A percentile compares a stretch with the other conserved stretches of the same genome.
phyloP scores from a whole-genome alignment of 2,113 vertebrate genomes.

The Tachycineta bicolor region DNA sequence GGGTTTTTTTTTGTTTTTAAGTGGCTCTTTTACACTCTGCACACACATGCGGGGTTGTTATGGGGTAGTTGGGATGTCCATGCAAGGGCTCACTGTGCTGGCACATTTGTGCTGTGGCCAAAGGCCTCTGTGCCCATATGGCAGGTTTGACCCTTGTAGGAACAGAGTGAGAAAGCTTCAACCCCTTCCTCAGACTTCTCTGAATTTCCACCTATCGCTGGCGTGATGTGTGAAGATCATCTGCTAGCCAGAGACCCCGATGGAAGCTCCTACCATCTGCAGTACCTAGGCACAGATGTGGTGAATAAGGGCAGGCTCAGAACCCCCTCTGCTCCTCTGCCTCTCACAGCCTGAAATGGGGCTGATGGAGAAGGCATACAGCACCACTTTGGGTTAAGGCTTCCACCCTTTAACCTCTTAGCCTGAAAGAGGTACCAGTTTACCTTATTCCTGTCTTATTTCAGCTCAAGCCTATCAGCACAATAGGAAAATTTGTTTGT shows the following conservation, averaged over 20 bases:
- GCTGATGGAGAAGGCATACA: background rate
- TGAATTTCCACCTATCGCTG: background rate
- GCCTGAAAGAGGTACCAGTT: background rate
- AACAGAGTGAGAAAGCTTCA: background rate
- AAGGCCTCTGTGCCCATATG: background rate
- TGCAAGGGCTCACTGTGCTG: background rate
- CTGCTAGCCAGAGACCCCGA: slow-evolving; percentile 60
- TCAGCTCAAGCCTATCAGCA: background rate
- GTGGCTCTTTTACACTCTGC: background rate
- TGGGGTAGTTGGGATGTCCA: accelerated
- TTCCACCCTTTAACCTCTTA: background rate
- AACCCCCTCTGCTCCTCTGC: background rate
- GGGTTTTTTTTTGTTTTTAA: accelerated
- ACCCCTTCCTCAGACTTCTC: background rate
- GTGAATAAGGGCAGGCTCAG: background rate
- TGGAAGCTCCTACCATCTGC: slow-evolving; percentile 44
- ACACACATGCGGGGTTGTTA: background rate
- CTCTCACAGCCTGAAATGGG: accelerated
- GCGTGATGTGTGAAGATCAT: background rate
- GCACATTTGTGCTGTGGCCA: accelerated
- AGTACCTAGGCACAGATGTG: background rate
- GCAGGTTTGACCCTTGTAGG: background rate
- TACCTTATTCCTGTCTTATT: background rate
- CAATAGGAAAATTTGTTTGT: background rate
- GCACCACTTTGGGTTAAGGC: background rate